Conservation (phyloP, 2,113 vertebrate species). For the Syrrhaptes paradoxus region DNA sequence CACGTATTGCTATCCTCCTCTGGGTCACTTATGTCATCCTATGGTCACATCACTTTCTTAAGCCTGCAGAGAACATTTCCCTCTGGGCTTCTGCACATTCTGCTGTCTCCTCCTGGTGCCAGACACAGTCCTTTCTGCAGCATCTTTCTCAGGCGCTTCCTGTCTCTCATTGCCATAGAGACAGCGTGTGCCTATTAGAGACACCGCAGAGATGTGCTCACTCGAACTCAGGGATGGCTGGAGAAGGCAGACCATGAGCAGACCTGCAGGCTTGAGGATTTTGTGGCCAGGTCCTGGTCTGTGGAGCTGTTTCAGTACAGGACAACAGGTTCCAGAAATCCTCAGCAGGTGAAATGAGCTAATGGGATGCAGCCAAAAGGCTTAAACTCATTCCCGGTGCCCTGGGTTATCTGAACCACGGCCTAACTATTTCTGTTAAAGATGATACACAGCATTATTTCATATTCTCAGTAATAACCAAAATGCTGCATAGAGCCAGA, state of each 20-base stretch:
- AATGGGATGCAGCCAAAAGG: background rate
- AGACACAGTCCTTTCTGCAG: conserved; percentile 52
- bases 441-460: background rate
- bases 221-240: background rate
- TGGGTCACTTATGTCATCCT: background rate
- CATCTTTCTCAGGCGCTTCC: conserved; percentile 21
- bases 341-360: background rate
- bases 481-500: background rate
- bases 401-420: background rate
- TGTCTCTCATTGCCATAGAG: conserved; percentile 66
- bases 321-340: background rate
- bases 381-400: background rate
- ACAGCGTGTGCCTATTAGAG: conserved; percentile 33
- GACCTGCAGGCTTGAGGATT: background rate
- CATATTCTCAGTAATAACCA: background rate
- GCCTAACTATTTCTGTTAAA: background rate
- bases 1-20: background rate
- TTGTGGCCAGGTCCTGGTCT: background rate
- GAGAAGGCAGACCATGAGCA: background rate
- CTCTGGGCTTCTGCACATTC: conserved; percentile 27
- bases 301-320: background rate
- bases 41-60: background rate
- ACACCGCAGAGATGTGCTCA: background rate
- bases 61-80: background rate
- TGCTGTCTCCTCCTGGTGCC: conserved; percentile 59